Percentiles rank a stretch among this genome's conserved stretches.
These are phyloP conservation scores for Alexandromys fortis DNA, from an alignment of 2,113 vertebrate species.

Conservation along the genomic window DNA sequence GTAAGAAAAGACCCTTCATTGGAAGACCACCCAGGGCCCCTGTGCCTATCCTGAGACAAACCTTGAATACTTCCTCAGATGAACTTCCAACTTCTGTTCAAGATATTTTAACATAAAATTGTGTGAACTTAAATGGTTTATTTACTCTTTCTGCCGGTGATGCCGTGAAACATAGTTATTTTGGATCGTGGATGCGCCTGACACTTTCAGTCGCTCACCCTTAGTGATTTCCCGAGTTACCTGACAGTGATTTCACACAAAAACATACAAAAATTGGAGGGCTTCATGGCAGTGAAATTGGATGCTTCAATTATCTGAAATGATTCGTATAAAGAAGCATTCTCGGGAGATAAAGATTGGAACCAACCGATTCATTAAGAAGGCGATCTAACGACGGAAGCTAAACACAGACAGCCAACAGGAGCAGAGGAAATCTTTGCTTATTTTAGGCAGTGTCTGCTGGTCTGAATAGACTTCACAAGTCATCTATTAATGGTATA, in stretches of 20 bases:
- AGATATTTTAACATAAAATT: background rate
- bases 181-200: background rate
- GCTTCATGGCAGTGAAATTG: background rate
- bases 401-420: background rate
- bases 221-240: background rate
- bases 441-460: background rate
- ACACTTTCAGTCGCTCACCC: background rate
- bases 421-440: background rate
- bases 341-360: background rate
- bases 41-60: background rate
- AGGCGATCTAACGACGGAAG: background rate
- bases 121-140: background rate
- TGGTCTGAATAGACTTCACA: background rate
- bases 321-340: background rate
- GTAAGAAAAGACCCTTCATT: background rate
- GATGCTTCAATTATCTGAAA: background rate
- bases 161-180: background rate
- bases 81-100: background rate
- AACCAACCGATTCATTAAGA: background rate
- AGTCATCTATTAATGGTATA: background rate
- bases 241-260: background rate
- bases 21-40: background rate
- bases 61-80: background rate
- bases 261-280: slow-evolving; percentile 4
- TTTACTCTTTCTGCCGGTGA: background rate